Evolutionary conservation across 1,140 invertebrate species (phyloP).

Genomic region (Brachionus manjavacas): DNA sequence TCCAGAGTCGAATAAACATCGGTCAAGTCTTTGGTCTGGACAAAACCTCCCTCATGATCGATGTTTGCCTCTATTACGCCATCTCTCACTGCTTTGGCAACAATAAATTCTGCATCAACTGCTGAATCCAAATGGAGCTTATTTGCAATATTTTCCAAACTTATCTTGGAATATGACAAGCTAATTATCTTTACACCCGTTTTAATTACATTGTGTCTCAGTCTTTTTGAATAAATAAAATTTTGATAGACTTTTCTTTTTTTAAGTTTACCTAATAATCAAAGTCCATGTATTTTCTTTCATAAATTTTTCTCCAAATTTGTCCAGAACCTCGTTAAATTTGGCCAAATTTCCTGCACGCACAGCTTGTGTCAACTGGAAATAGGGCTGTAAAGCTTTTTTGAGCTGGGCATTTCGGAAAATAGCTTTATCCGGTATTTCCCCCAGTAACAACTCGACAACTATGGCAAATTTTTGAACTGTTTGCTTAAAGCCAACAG

Average conservation of each 20-base stretch:
- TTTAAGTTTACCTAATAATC: conserved; percentile 63
- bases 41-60: conserved; percentile 88
- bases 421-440: conserved; percentile 79
- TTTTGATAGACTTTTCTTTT: background rate
- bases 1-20: conserved; percentile 96
- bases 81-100: conserved; percentile 96
- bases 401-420: conserved; percentile 77
- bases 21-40: conserved; percentile 91
- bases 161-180: conserved; percentile 90
- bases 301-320: conserved; percentile 60
- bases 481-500: conserved; percentile 96
- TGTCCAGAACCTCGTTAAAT: conserved; percentile 87
- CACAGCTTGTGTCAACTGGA: conserved; percentile 86
- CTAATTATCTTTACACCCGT: conserved; percentile 95
- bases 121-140: conserved; percentile 87
- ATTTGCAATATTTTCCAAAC: conserved; percentile 82
- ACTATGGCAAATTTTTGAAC: conserved; percentile 90
- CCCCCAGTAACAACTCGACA: conserved; percentile 88
- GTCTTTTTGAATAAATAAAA: conserved; percentile 43
- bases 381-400: conserved; percentile 83
- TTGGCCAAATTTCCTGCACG: conserved; percentile 84
- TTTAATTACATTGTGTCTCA: conserved; percentile 98
- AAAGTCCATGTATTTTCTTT: conserved; percentile 87
- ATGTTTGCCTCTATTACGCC: conserved; percentile 95
- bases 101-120: conserved; percentile 97